Conservation (phyloP, 2,888 invertebrate genomes). For the Anthophora plumipes region DNA sequence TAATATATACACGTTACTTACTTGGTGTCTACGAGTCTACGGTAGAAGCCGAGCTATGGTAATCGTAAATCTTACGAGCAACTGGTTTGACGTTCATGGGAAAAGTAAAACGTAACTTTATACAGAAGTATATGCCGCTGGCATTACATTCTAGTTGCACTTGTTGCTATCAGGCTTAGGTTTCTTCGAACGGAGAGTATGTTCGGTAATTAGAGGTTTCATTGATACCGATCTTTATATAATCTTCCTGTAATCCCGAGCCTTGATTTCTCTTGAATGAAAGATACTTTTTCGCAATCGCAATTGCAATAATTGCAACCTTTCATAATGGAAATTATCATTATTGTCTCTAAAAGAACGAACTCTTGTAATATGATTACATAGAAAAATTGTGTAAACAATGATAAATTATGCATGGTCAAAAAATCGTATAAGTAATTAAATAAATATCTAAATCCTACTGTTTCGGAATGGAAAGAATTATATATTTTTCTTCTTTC, state of each 20-base stretch:
- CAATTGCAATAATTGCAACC: not conserved
- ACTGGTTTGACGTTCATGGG: slow-evolving; percentile 49
- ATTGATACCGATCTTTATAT: slow-evolving; percentile 8
- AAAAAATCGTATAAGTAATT: too few relatives aligned
- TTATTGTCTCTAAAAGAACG: not conserved
- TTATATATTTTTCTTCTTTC: too few relatives aligned
- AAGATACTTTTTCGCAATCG: not conserved
- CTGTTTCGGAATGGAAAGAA: too few relatives aligned
- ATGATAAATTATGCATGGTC: too few relatives aligned
- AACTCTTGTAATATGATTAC: not conserved
- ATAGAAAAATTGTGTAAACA: not conserved
- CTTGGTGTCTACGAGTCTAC: slow-evolving; percentile 5
- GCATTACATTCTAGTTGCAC: slow-evolving; percentile 25
- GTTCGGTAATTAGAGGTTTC: slow-evolving; percentile 17
- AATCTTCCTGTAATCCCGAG: not conserved
- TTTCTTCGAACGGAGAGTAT: slow-evolving; percentile 9
- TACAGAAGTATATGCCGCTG: slow-evolving; percentile 19
- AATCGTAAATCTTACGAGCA: slow-evolving; percentile 33
- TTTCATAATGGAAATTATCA: not conserved
- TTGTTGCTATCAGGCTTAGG: slow-evolving; percentile 25
- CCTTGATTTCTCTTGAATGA: not conserved
- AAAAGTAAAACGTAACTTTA: slow-evolving; percentile 54
- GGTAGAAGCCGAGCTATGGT: slow-evolving; percentile 18
- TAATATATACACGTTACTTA: too few relatives aligned
- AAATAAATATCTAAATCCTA: too few relatives aligned